Conservation (phyloP, 2,113 vertebrate genomes). For the Psittacara wagleri region DNA sequence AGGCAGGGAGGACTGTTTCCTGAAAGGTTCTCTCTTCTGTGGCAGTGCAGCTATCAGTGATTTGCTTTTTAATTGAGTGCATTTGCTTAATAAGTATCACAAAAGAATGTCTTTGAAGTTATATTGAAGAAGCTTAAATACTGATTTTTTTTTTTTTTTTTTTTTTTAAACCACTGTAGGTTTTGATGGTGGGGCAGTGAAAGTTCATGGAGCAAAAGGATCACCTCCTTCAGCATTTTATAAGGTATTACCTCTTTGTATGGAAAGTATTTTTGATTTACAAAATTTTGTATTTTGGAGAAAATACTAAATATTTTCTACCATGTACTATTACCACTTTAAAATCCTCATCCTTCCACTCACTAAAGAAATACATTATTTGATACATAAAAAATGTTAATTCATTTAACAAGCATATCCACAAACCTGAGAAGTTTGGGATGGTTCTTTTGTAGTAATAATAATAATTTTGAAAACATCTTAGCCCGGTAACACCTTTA, state of each 20-base stretch:
- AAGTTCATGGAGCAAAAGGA: conserved; percentile 78
- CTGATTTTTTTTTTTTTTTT: not conserved
- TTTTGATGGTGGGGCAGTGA: conserved; percentile 77
- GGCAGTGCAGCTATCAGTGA: not conserved
- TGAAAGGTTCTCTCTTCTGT: not conserved
- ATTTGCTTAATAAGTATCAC: not conserved
- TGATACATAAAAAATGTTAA: not conserved
- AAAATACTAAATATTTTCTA: not conserved
- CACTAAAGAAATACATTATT: not conserved
- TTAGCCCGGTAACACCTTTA: not conserved
- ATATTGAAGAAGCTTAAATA: not conserved
- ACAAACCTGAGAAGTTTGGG: not conserved
- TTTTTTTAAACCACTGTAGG: conserved; percentile 37
- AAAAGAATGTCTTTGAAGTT: not conserved
- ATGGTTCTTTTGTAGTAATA: not conserved
- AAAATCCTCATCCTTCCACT: not conserved
- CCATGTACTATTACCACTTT: not conserved
- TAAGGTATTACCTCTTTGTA: conserved; percentile 68
- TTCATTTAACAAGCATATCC: not conserved
- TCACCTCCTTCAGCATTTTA: conserved; percentile 77
- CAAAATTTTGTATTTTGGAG: not conserved
- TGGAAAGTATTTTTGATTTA: not conserved
- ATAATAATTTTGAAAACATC: not conserved
- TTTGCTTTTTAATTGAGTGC: not conserved
- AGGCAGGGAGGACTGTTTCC: not conserved